Conservation (phyloP, 2,797 vertebrate genomes). For the Myotis daubentonii region DNA sequence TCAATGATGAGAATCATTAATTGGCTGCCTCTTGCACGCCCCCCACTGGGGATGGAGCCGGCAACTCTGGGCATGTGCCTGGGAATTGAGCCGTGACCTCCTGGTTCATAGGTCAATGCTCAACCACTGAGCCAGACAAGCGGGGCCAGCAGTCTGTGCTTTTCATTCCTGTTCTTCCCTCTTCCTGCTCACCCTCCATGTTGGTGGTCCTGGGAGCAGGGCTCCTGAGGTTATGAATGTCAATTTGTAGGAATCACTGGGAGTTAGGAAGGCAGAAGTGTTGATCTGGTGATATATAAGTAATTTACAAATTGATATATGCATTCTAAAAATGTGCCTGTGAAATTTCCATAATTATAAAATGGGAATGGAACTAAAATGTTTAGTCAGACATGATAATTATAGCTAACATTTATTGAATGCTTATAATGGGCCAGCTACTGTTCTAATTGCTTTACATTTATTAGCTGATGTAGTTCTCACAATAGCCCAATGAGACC, state of each 20-base stretch:
- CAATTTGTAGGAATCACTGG: conserved; percentile 6
- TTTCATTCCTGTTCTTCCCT: not conserved
- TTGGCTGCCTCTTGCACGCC: no score
- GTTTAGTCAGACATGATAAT: conserved; percentile 79
- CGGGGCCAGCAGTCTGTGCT: not conserved
- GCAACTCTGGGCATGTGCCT: no score
- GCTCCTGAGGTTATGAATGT: not conserved
- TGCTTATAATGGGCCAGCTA: conserved; percentile 62
- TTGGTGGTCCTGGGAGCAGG: not conserved
- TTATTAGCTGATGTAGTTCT: conserved; percentile 65
- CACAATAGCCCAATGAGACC: conserved; percentile 44
- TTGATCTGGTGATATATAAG: conserved; percentile 59
- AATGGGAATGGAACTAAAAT: conserved; percentile 73
- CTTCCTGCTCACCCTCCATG: not conserved
- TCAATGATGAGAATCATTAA: no score
- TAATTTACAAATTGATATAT: conserved; percentile 69
- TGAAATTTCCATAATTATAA: conserved; percentile 71
- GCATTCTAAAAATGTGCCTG: conserved; percentile 71
- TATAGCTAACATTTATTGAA: conserved; percentile 76
- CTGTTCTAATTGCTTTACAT: conserved; percentile 68
- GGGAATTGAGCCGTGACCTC: no score
- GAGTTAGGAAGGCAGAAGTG: not conserved
- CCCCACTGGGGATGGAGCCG: no score
- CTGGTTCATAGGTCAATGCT: no score
- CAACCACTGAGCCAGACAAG: no score